Evolutionary conservation across 1,140 invertebrate genomes (phyloP).

Genomic region (Panagrolaimus sp.): DNA sequence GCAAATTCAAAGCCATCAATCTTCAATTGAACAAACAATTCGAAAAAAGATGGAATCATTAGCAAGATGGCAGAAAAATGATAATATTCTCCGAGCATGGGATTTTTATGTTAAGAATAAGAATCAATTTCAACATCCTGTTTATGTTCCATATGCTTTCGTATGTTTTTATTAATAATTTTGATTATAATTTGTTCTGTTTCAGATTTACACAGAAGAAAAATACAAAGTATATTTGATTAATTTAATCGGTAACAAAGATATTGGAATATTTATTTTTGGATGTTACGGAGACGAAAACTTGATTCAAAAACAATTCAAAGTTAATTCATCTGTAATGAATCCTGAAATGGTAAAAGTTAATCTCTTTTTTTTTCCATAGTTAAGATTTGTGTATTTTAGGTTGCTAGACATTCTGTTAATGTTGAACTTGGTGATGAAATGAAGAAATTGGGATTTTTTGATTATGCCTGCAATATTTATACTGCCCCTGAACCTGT

Average conservation of each 20-base stretch:
- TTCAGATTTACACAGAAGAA: background rate
- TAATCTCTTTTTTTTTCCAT: background rate
- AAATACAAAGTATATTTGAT: background rate
- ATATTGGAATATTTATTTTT: conserved; percentile 50
- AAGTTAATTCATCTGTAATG: conserved; percentile 38
- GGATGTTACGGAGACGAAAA: conserved; percentile 41
- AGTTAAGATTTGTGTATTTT: no score
- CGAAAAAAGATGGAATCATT: conserved; percentile 24
- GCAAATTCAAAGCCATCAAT: background rate
- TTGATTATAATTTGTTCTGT: background rate
- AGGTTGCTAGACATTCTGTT: background rate
- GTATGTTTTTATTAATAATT: conserved; percentile 63
- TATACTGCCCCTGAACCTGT: conserved; percentile 39
- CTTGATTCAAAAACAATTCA: conserved; percentile 17
- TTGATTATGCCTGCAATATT: conserved; percentile 29
- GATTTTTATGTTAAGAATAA: conserved; percentile 73
- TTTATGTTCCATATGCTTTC: conserved; percentile 69
- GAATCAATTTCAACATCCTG: conserved; percentile 67
- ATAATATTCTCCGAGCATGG: conserved; percentile 60
- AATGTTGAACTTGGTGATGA: background rate
- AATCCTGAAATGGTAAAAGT: conserved; percentile 12
- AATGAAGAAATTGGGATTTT: conserved; percentile 37
- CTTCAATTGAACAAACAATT: background rate
- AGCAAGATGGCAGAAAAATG: conserved; percentile 36
- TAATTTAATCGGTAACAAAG: conserved; percentile 35